These are phyloP conservation scores for Anthoscopus minutus DNA, from an alignment of 2,113 vertebrate genomes.

Conservation along the genomic window DNA sequence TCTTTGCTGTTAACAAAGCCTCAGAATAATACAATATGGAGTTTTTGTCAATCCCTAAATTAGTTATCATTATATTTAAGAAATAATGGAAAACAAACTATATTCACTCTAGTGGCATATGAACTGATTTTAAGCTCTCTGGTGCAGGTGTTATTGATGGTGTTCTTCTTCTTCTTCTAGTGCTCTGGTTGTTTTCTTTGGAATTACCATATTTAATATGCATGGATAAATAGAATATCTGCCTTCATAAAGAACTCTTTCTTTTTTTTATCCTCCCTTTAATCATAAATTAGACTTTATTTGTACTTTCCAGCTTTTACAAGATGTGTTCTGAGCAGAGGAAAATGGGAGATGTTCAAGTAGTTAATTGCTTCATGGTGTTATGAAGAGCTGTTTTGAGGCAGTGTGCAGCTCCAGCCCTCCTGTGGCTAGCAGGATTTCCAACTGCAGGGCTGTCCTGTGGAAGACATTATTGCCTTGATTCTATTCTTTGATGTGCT, in stretches of 20 bases:
- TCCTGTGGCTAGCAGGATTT: not conserved
- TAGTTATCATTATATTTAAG: conserved; percentile 45
- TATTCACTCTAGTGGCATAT: not conserved
- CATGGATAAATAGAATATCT: not conserved
- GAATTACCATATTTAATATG: conserved; percentile 8
- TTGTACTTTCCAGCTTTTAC: not conserved
- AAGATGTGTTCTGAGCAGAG: not conserved
- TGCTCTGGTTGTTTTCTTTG: conserved; percentile 21
- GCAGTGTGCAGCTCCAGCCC: not conserved
- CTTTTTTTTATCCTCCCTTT: not conserved
- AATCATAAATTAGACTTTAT: not conserved
- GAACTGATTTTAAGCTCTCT: conserved; percentile 23
- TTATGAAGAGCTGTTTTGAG: not conserved
- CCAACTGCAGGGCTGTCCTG: not conserved
- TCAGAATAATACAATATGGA: conserved; percentile 41
- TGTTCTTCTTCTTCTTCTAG: not conserved
- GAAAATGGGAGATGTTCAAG: not conserved
- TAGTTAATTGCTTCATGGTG: not conserved
- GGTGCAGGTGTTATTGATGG: not conserved
- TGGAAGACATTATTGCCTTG: not conserved
- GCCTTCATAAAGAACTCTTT: not conserved
- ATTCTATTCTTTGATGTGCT: not conserved
- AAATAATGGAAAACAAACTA: conserved; percentile 36
- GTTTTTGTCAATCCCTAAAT: conserved; percentile 44
- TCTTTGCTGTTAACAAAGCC: conserved; percentile 58